These are phyloP conservation scores for Drosophila funebris DNA, from an alignment of 1,140 invertebrate genomes.

Conservation along the genomic window DNA sequence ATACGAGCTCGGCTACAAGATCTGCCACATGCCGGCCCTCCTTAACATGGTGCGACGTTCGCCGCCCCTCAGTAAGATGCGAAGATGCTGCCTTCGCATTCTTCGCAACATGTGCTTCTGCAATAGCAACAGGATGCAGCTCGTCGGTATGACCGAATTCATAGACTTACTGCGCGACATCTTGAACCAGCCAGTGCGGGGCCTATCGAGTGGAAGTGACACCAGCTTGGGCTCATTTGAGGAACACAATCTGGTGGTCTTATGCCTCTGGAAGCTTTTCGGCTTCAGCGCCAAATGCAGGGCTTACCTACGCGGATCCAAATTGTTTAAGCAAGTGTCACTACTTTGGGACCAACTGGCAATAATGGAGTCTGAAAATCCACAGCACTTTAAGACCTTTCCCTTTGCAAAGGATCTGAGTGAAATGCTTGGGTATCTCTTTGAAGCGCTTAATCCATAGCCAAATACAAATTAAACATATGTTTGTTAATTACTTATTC, in stretches of 20 bases:
- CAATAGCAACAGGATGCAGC: conserved; percentile 46
- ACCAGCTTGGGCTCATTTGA: conserved; percentile 25
- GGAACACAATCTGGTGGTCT: conserved; percentile 56
- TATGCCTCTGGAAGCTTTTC: conserved; percentile 71
- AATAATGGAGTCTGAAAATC: neutral
- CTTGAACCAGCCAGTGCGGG: conserved; percentile 18
- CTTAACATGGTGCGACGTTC: conserved; percentile 36
- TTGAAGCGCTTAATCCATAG: conserved; percentile 20
- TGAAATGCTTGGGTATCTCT: conserved; percentile 10
- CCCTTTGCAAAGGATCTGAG: conserved; percentile 18
- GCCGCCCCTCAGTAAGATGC: conserved; percentile 9
- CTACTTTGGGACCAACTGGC: conserved; percentile 37
- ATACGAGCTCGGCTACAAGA: conserved; percentile 78
- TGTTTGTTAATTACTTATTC: neutral
- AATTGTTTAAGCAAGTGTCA: conserved; percentile 42
- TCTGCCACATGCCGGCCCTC: conserved; percentile 57
- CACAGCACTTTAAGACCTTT: neutral
- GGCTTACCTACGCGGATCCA: conserved; percentile 65
- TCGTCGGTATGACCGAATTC: conserved; percentile 47
- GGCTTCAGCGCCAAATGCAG: conserved; percentile 63
- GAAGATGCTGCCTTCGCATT: conserved; percentile 58
- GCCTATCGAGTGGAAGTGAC: neutral
- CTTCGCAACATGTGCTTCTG: conserved; percentile 77
- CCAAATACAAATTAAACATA: neutral
- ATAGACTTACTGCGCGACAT: conserved; percentile 55